Base-by-base conservation (phyloP, 2,888 invertebrate species). In the Amphipoea oculea region DNA sequence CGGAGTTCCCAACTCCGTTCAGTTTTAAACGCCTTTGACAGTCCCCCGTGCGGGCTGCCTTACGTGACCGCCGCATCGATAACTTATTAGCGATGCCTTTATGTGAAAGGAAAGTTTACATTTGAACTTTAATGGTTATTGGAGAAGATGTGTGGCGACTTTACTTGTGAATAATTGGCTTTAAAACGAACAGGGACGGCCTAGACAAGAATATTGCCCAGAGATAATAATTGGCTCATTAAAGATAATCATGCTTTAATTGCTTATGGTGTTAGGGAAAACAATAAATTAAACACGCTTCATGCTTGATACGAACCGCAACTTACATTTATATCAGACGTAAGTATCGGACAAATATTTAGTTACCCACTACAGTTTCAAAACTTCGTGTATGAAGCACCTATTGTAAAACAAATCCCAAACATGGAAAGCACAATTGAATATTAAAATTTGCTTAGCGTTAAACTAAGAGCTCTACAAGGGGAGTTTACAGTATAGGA, bases 381-480 rank as follows among this genome's bases (percentile, higher is more conserved):
- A 72, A 88, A 82, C 71, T 84, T 79, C 36, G 60, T 79, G 62
- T 76, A 72, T 75, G 69, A 79, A 78, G 70, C 82, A 84, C 73
- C 71, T 75, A 85, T 79, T 82, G 77, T 85, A 78, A 84, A 87
- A 88, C 88, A 87, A 89, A 89, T 89, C 78, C 79, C 75, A 23
- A 84, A 83, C 89, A 92, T 90, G 86, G 91, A 94, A 95, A 95
- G 95, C 94, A 93, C 95, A 96, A 96, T 96, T 95, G 96, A 96
- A 96, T 95, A 96, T 96, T 96, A 96, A 96, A 96, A 96, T 96
- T 96, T 95, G 96, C 96, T 96, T 95, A 96, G 93, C 95, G 92
- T 92, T 92, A 92, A 94, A 94, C 94, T 93, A 93, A 94, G 93
- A 93, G 93, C 91, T 91, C 91, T 92, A 93, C 90, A 91, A 94